Base-by-base conservation (phyloP, 2,113 vertebrate species). In the Platichthys flesus region DNA sequence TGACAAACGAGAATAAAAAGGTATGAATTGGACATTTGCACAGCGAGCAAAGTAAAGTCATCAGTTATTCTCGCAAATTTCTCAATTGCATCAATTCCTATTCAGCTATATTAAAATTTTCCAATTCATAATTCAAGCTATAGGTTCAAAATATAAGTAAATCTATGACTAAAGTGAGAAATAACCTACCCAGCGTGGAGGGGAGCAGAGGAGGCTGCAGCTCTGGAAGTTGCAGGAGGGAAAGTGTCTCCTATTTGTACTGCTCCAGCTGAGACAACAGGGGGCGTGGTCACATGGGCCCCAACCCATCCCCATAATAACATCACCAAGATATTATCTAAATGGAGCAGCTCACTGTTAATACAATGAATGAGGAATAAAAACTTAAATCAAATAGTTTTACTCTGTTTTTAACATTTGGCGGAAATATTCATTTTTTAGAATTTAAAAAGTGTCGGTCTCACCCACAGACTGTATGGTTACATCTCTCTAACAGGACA, bases 231-330 rank as follows among this genome's bases (percentile, higher is more conserved):
- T 16, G 54, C 40, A 62, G 62, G 9, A 79, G 67, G 49, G 31
- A 31, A 40, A 3, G 35, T 10, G 9, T 28, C 56, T 15, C 12
- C 40, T 82, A 85, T 85, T 89, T 90, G 76, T 78, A 78, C 31
- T 65, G 74, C 14, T 67, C 23, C 45, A 24, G 3, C 47, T 37
- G 31, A 45, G 31, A 31, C 31, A 31, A 31, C 31, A 31, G 79
- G 85, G 67, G 92, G 92, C n/a, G 89, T 88, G 90, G 88, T 81
- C 74, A 75, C 57, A 71, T 16, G 24, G 24, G 6, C 9, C 3
- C n/a, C 61, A 47, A 57, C 86, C 76, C 47, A 51, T 18, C 47
- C 18, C 31, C 21, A 71, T 35, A 64, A n/a, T 47, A 20, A 61
- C 7, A 31, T 15, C 9, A n/a, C 40, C 12, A 8, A 0, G 8